These are phyloP conservation scores for Gadus macrocephalus DNA, from an alignment of 2,113 vertebrate species.

Conservation along the genomic window DNA sequence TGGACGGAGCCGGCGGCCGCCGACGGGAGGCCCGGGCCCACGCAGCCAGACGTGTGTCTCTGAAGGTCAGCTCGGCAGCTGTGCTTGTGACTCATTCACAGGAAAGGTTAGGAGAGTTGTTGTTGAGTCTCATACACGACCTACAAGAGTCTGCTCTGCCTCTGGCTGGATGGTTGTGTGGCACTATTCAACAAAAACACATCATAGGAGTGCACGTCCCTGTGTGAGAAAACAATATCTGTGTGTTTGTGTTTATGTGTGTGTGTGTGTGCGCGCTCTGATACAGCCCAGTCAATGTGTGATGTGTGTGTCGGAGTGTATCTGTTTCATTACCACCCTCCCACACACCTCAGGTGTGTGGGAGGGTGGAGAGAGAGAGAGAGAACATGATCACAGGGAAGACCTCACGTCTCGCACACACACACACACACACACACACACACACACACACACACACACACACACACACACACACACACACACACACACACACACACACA, in stretches of 20 bases:
- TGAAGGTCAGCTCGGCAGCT: conserved; percentile 40
- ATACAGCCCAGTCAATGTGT: not conserved
- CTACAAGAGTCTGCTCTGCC: conserved; percentile 24
- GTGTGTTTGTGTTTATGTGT: conserved; percentile 20
- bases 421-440: conserved; percentile 35
- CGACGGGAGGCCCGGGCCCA: conserved; percentile 9
- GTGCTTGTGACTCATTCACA: conserved; percentile 44
- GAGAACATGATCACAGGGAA: conserved; percentile 24
- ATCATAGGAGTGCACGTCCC: conserved; percentile 23
- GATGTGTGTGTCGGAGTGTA: too few relatives aligned
- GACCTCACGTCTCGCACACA: conserved; percentile 38
- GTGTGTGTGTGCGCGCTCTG: not conserved
- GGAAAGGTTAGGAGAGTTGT: conserved; percentile 46
- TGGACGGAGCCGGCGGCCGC: not conserved
- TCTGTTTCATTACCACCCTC: conserved; percentile 3
- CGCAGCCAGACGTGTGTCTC: not conserved
- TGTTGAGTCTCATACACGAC: conserved; percentile 52
- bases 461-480: conserved; percentile 31
- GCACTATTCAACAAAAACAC: not conserved
- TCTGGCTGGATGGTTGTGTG: conserved; percentile 33
- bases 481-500: conserved; percentile 21
- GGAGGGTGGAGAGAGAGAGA: not conserved
- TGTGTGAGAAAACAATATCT: conserved; percentile 59
- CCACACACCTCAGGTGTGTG: conserved; percentile 11
- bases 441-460: conserved; percentile 36